phyloP scores from a whole-genome alignment of 1,140 invertebrate species.

The Metaphire vulgaris region DNA sequence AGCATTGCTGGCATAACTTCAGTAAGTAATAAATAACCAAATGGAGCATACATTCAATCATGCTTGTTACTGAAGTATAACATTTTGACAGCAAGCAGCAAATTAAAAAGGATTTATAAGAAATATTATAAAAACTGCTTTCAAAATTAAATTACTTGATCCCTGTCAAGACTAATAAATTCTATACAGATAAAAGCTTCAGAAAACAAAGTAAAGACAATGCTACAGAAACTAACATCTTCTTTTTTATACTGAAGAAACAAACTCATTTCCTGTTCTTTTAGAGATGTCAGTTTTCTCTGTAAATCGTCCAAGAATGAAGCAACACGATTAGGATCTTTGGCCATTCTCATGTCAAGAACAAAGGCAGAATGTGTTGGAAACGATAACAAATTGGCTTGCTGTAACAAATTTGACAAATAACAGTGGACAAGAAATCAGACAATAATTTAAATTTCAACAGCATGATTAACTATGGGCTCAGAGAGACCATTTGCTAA shows the following conservation, averaged over 20 bases:
- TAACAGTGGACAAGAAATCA: not conserved
- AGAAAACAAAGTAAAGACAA: too few species aligned
- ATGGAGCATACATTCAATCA: too few species aligned
- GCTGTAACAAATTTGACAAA: slow-evolving; percentile 38
- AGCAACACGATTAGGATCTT: slow-evolving; percentile 53
- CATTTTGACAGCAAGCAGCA: too few species aligned
- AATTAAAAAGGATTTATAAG: too few species aligned
- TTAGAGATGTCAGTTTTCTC: slow-evolving; percentile 53
- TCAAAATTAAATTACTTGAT: too few species aligned
- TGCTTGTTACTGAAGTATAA: too few species aligned
- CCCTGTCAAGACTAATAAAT: not conserved
- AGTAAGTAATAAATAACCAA: too few species aligned
- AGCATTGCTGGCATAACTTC: too few species aligned
- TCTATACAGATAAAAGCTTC: too few species aligned
- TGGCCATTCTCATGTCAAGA: slow-evolving; percentile 57
- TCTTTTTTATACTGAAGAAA: slow-evolving; percentile 55
- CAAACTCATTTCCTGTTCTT: slow-evolving; percentile 50
- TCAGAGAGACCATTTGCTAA: too few species aligned
- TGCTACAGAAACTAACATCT: slow-evolving; percentile 50
- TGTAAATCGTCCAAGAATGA: slow-evolving; percentile 53
- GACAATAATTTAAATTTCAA: not conserved
- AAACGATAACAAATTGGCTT: slow-evolving; percentile 54
- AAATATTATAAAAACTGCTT: too few species aligned
- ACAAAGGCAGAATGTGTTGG: slow-evolving; percentile 55
- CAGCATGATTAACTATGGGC: too few species aligned